Evolutionary conservation across 2,888 invertebrate genomes (phyloP), one percentile per base, ranked within the genome.

Genomic region (Bombyx huttoni): DNA sequence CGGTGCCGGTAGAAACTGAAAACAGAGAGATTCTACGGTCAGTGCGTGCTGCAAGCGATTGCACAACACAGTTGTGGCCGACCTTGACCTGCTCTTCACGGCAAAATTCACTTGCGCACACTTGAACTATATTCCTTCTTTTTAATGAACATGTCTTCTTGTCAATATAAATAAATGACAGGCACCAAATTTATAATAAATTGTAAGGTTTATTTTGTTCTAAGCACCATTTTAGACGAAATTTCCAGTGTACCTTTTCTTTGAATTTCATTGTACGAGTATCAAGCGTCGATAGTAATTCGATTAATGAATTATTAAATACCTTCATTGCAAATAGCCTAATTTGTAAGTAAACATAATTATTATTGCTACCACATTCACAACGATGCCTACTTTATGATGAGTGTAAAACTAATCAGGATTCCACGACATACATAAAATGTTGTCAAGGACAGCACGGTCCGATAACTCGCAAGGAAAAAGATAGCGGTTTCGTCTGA

Each of bases 1-100:
- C 53, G 50, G 56, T 57, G 56, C 58, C 58, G 56, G 62, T 57
- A 59, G 61, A 52, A 54, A 52, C 60, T 58, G 59, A 61, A 61
- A 62, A 59, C 56, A 63, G 60, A 65, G 56, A 68, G 68, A 70
- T 67, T 67, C 65, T 62, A 64, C 65, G 57, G 58, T 63, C 56
- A 53, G 56, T 58, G 62, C 61, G 59, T 56, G 60, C 62, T 65
- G 65, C 65, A 65, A 58, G 59, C 64, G 59, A 60, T 55, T 51
- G 13, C 34, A 34, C 49, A 55, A 73, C 82, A 78, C 75, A 84
- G 84, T 71, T 75, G 79, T 71, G 63, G 61, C 57, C 72, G 79
- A 67, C 86, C 84, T 82, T 86, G 84, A 85, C 83, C 81, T 74
- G 74, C 72, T 77, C 81, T 75, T 77, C 76, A 76, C 76, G 74